Percentiles rank a stretch among this genome's conserved stretches.
Evolutionary conservation across 2,888 invertebrate species (phyloP).

Genomic region (Matsumyia berberina): DNA sequence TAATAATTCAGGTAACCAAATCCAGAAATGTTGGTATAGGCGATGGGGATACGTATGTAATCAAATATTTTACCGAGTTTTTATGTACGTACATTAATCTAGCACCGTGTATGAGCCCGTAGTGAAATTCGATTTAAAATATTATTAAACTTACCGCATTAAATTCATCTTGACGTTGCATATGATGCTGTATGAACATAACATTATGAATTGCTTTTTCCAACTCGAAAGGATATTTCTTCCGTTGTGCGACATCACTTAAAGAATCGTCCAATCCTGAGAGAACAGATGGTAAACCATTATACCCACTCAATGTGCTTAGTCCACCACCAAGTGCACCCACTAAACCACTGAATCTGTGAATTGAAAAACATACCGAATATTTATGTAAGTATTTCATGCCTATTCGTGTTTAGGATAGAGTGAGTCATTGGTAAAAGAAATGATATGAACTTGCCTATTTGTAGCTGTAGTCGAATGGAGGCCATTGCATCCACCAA

Average conservation of each 20-base stretch:
- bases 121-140: conserved; percentile 39
- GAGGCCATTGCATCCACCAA: conserved; percentile 92
- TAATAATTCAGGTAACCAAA: neutral
- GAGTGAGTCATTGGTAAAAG: conserved; percentile 6
- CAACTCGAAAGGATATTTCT: conserved; percentile 95
- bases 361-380: conserved; percentile 19
- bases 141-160: conserved; percentile 90
- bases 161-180: conserved; percentile 96
- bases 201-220: conserved; percentile 97
- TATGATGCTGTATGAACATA: conserved; percentile 97
- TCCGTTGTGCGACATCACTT: conserved; percentile 91
- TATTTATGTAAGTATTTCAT: neutral
- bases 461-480: conserved; percentile 91
- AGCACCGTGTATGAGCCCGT: neutral
- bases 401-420: conserved; percentile 1
- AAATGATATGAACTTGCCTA: conserved; percentile 84
- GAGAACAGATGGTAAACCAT: conserved; percentile 92
- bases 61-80: no score
- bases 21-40: no score
- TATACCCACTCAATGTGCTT: conserved; percentile 88
- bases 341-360: conserved; percentile 90
- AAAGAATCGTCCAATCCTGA: conserved; percentile 93
- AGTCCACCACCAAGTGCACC: conserved; percentile 89
- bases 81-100: no score
- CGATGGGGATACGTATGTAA: no score